phyloP scores from a whole-genome alignment of 2,797 vertebrate species.

The Scomberomorus guttatus region DNA sequence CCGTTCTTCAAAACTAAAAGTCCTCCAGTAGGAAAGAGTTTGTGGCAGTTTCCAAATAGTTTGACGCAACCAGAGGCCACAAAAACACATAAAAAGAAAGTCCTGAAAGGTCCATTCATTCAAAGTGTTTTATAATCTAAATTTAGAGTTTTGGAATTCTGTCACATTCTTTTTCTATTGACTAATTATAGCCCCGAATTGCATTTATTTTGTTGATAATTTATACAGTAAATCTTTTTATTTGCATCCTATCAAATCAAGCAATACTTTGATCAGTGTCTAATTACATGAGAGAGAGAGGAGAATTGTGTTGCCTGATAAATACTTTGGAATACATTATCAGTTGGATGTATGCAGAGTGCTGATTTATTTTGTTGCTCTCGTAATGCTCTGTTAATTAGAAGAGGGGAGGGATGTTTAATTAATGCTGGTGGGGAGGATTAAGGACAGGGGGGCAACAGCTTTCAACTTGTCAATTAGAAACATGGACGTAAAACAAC shows the following conservation, averaged over 20 bases:
- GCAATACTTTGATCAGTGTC: slow-evolving; percentile 80
- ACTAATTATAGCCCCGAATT: slow-evolving; percentile 52
- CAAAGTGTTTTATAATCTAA: slow-evolving; percentile 16
- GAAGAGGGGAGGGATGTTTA: slow-evolving; percentile 77
- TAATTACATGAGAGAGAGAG: slow-evolving; percentile 75
- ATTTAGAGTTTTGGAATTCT: slow-evolving; percentile 31
- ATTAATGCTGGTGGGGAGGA: slow-evolving; percentile 77
- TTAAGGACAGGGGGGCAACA: slow-evolving; percentile 58
- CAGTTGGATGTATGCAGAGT: slow-evolving; percentile 56
- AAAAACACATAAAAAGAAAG: slow-evolving; percentile 23
- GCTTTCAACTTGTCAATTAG: slow-evolving; percentile 81
- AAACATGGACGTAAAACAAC: slow-evolving; percentile 66
- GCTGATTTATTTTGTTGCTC: slow-evolving; percentile 79
- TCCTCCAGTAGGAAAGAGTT: slow-evolving; percentile 28
- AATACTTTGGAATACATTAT: slow-evolving; percentile 73
- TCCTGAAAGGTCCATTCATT: slow-evolving; percentile 9
- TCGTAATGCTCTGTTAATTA: slow-evolving; percentile 82
- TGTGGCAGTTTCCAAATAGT: slow-evolving; percentile 35
- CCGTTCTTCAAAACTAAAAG: slow-evolving; percentile 37
- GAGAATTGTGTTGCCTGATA: slow-evolving; percentile 60
- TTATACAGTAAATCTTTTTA: slow-evolving; percentile 57
- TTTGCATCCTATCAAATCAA: slow-evolving; percentile 71
- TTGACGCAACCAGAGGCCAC: slow-evolving; percentile 31
- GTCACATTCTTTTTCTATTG: slow-evolving; percentile 49
- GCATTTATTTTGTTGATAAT: slow-evolving; percentile 63